A percentile compares a stretch with the other conserved stretches of the same genome.
These are phyloP conservation scores for Coleophora deauratella DNA, from an alignment of 2,888 invertebrate species.

Conservation along the genomic window DNA sequence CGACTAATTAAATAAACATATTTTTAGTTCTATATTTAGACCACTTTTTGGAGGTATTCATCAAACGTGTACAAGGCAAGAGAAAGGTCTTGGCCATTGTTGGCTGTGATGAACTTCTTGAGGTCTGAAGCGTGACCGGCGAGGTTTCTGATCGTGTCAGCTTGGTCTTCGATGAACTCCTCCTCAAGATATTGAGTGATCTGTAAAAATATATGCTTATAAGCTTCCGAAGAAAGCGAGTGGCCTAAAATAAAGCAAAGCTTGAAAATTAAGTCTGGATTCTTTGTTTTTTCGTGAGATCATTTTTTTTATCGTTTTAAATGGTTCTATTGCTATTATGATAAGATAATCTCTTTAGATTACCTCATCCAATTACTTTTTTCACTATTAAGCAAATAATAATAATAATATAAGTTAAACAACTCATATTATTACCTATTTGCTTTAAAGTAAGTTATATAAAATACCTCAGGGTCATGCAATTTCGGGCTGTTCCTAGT, in stretches of 20 bases:
- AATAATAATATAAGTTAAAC: too few species aligned
- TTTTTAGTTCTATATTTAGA: constrained; percentile 26
- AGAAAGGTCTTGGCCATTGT: constrained; percentile 72
- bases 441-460: too few species aligned
- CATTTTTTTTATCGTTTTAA: too few species aligned
- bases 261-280: too few species aligned
- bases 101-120: constrained; percentile 74
- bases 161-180: constrained; percentile 81
- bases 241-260: too few species aligned
- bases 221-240: too few species aligned
- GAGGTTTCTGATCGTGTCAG: constrained; percentile 78
- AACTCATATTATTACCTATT: too few species aligned
- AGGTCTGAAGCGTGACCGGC: constrained; percentile 85
- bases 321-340: too few species aligned
- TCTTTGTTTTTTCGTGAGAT: too few species aligned
- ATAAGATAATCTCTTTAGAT: too few species aligned
- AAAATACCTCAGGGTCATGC: constrained; percentile 82
- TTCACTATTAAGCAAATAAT: too few species aligned
- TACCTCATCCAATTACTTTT: too few species aligned
- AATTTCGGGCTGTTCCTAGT: constrained; percentile 68
- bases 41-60: constrained; percentile 71
- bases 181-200: constrained; percentile 85
- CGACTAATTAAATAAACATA: not conserved
- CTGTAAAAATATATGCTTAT: constrained; percentile 29
- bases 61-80: constrained; percentile 84